Evolutionary conservation across 1,140 invertebrate genomes (phyloP), one percentile per base, ranked within the genome.

Genomic region (Andrena cerasifolii): DNA sequence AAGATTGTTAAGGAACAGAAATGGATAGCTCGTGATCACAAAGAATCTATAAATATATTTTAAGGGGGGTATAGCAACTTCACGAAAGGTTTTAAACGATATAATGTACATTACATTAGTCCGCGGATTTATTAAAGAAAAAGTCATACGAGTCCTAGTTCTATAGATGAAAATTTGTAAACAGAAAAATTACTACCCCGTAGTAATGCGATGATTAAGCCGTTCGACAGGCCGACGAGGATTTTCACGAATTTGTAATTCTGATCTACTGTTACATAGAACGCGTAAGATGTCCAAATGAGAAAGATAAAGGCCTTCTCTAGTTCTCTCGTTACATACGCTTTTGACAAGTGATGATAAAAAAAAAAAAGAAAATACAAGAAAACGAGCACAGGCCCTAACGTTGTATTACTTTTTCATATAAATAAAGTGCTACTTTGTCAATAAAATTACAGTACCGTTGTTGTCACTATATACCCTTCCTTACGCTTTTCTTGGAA

Each of bases 371-470:
- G 62, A 70, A 56, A 76, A 56, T 53, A 66, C 40, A 56, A 54
- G 21, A 71, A 70, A 65, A 54, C 51, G 78, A 77, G 72, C 67
- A 79, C 86, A 87, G 83, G 86, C 79, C 85, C 85, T 89, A 89
- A 90, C 73, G 85, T 88, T 92, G 90, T 91, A 91, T 89, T 91
- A 91, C 86, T 90, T 92, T 91, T 92, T 91, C 88, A 91, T 86
- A 88, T 84, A 65, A 92, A 92, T 91, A 92, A 91, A 92, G 86
- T 90, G 87, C 90, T 92, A 92, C 91, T 92, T 92, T 92, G 89
- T 92, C 88, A 86, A 92, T 89, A 91, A 87, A 68, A 76, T 47
- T 24, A 16, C 14, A 5, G 0, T 43, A 18, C 21, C 26, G 4
- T 28, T 6, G 21, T n/a, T 26, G 28, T 28, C 45, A 33, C 2